phyloP scores from a whole-genome alignment of 2,888 invertebrate genomes.

The Drosophila melanocephala region DNA sequence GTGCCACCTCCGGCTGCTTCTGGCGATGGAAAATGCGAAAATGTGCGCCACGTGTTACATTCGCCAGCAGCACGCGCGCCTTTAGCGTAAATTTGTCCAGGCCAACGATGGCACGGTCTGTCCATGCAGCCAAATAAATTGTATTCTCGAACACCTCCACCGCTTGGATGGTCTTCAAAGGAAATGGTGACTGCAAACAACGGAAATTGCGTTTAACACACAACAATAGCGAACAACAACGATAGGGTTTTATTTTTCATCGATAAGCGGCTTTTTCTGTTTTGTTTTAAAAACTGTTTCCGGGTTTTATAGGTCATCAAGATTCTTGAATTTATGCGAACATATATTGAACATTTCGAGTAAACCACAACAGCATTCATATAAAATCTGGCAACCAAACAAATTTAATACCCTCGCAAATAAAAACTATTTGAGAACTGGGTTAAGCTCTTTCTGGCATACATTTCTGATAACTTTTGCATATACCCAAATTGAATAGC shows the following conservation, averaged over 20 bases:
- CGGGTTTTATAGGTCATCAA: slow-evolving; percentile 21
- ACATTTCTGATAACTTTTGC: background rate
- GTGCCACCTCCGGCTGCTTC: slow-evolving; percentile 90
- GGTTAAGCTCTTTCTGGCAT: background rate
- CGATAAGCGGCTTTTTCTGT: slow-evolving; percentile 13
- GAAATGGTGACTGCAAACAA: slow-evolving; percentile 75
- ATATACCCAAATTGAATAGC: background rate
- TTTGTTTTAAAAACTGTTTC: slow-evolving; percentile 25
- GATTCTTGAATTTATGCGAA: slow-evolving; percentile 2
- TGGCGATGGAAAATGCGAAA: slow-evolving; percentile 91
- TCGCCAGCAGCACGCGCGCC: slow-evolving; percentile 86
- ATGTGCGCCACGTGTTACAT: slow-evolving; percentile 88
- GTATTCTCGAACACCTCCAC: slow-evolving; percentile 91
- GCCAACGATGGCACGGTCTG: slow-evolving; percentile 88
- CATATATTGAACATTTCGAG: background rate
- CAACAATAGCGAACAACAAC: slow-evolving; percentile 19
- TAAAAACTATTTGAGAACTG: background rate
- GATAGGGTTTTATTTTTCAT: background rate
- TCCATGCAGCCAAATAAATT: slow-evolving; percentile 91
- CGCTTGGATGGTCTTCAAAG: slow-evolving; percentile 87
- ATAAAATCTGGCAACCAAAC: background rate
- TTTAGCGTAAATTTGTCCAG: slow-evolving; percentile 87
- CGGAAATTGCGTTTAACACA: slow-evolving; percentile 51
- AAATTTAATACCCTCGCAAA: background rate
- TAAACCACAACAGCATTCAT: background rate